Percentiles rank a stretch among this genome's conserved stretches.
Conservation (phyloP, 2,113 vertebrate genomes). For the Oryzias javanicus region DNA sequence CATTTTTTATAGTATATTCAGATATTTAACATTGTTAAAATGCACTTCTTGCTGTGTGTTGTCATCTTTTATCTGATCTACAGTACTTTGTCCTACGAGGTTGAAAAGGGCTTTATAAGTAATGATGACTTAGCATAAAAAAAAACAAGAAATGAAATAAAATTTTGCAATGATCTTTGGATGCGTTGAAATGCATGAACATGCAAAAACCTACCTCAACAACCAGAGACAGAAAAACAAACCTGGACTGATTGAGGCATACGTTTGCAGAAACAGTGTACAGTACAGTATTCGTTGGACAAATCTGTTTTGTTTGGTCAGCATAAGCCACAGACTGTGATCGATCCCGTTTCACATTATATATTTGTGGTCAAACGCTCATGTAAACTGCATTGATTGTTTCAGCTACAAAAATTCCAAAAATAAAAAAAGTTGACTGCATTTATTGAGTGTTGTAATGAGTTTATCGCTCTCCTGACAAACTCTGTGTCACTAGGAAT, state of each 20-base stretch:
- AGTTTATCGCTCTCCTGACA: conserved; percentile 25
- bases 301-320: conserved; percentile 23
- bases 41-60: background rate
- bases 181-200: no score
- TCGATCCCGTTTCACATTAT: conserved; percentile 1
- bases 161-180: no score
- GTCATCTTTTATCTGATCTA: background rate
- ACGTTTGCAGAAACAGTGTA: no score
- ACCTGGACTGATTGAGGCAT: no score
- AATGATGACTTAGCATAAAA: no score
- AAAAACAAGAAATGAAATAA: no score
- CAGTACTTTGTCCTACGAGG: no score
- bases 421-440: conserved; percentile 28
- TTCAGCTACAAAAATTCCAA: conserved; percentile 25
- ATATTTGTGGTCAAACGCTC: conserved; percentile 7
- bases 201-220: no score
- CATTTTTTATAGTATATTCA: no score
- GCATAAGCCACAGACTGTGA: background rate
- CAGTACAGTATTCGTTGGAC: background rate
- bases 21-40: no score
- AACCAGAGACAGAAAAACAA: no score
- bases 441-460: conserved; percentile 25
- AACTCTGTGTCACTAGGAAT: conserved; percentile 18
- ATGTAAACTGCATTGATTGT: conserved; percentile 24
- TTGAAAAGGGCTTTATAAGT: no score